A percentile compares a stretch with the other conserved stretches of the same genome.
Conservation (phyloP, 2,797 vertebrate species). For the Neosalanx taihuensis region DNA sequence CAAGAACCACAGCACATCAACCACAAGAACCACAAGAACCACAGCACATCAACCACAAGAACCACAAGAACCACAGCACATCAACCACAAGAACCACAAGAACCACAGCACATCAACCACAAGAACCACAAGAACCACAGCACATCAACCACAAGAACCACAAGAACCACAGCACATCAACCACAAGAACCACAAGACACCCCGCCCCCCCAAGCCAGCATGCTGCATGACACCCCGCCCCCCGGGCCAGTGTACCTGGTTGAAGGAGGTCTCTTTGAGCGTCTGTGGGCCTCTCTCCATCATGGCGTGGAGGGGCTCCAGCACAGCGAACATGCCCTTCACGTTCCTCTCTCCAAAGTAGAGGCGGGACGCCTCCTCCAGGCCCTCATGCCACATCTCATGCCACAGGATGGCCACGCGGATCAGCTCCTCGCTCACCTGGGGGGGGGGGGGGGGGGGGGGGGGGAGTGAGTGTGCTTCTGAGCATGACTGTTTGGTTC, state of each 20-base stretch:
- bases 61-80: no score
- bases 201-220: no score
- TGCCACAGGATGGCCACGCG: conserved; percentile 98
- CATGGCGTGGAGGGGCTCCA: conserved; percentile 97
- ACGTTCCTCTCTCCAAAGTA: conserved; percentile 98
- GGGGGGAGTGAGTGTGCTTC: not conserved
- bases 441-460: conserved; percentile 1
- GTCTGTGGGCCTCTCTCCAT: conserved; percentile 99
- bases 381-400: conserved; percentile 98
- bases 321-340: conserved; percentile 98
- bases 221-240: no score
- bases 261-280: conserved; percentile 97
- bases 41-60: no score
- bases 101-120: no score
- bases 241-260: conserved; percentile 78
- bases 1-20: not conserved
- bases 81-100: no score
- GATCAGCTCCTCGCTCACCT: conserved; percentile 99
- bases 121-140: no score
- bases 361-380: conserved; percentile 95
- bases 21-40: no score
- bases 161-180: no score
- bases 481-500: not conserved
- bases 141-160: no score
- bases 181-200: no score